phyloP scores from a whole-genome alignment of 2,113 vertebrate genomes.

The Mus pahari region DNA sequence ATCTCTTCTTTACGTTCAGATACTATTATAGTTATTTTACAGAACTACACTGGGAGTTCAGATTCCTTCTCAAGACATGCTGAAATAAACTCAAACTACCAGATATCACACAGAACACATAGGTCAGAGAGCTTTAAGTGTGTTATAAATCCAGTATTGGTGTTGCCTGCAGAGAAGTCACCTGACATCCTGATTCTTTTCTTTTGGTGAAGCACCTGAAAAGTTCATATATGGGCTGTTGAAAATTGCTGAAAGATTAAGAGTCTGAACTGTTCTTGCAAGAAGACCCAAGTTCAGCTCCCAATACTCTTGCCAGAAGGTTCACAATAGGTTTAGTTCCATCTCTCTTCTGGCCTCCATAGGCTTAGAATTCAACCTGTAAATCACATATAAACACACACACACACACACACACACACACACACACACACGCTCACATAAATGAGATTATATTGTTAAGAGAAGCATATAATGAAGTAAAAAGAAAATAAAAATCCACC shows the following conservation, averaged over 20 bases:
- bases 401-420: not conserved
- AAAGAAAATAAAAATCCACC: not conserved
- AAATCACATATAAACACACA: not conserved
- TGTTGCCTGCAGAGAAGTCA: not conserved
- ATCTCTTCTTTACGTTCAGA: not conserved
- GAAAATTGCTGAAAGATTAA: not conserved
- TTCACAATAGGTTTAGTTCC: not conserved
- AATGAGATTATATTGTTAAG: not conserved
- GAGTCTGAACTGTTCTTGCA: not conserved
- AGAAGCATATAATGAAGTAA: not conserved
- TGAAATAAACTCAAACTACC: not conserved
- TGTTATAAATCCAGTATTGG: not conserved
- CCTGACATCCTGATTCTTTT: not conserved
- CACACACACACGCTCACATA: not conserved
- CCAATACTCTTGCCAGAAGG: not conserved
- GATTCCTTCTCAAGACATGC: not conserved
- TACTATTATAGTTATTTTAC: not conserved
- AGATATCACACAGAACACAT: not conserved
- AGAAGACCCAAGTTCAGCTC: not conserved
- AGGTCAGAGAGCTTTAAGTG: not conserved
- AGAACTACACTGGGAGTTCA: accelerated
- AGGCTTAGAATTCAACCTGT: no score
- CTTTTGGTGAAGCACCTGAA: not conserved
- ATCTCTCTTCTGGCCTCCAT: not conserved
- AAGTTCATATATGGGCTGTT: not conserved